A percentile compares a stretch with the other conserved stretches of the same genome.
phyloP scores from a whole-genome alignment of 2,888 invertebrate species.

The Micropterix aruncella region DNA sequence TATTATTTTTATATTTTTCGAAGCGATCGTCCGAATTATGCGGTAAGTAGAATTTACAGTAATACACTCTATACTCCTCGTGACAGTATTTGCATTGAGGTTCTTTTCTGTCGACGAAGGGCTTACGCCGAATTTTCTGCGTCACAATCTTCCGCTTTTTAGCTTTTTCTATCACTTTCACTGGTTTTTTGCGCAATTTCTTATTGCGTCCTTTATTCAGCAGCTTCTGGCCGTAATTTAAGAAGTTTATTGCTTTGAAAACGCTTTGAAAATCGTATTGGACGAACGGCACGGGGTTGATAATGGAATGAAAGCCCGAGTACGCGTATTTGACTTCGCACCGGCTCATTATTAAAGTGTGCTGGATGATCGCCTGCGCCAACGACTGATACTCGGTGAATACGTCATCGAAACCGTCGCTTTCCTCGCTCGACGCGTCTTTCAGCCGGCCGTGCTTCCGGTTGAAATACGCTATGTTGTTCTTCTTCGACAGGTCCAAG shows the following conservation, averaged over 20 bases:
- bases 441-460: background rate
- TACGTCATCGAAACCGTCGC: background rate
- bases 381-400: constrained; percentile 17
- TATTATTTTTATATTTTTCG: constrained; percentile 25
- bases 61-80: constrained; percentile 33
- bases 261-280: constrained; percentile 14
- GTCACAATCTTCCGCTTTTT: constrained; percentile 6
- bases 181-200: constrained; percentile 8
- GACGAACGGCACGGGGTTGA: constrained; percentile 25
- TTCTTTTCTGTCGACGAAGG: constrained; percentile 13
- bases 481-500: background rate
- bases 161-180: constrained; percentile 10
- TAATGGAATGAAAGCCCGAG: constrained; percentile 46
- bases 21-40: constrained; percentile 22
- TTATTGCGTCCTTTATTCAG: constrained; percentile 7
- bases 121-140: constrained; percentile 4
- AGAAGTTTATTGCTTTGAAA: constrained; percentile 10
- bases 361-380: constrained; percentile 31
- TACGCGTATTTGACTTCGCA: constrained; percentile 24
- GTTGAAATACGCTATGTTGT: background rate
- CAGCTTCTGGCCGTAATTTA: constrained; percentile 10
- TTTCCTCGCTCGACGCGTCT: background rate
- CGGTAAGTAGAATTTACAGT: constrained; percentile 39
- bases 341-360: constrained; percentile 32
- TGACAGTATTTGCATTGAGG: constrained; percentile 44